phyloP scores from a whole-genome alignment of 2,888 invertebrate species.

The Stenchaetothrips biformis region DNA sequence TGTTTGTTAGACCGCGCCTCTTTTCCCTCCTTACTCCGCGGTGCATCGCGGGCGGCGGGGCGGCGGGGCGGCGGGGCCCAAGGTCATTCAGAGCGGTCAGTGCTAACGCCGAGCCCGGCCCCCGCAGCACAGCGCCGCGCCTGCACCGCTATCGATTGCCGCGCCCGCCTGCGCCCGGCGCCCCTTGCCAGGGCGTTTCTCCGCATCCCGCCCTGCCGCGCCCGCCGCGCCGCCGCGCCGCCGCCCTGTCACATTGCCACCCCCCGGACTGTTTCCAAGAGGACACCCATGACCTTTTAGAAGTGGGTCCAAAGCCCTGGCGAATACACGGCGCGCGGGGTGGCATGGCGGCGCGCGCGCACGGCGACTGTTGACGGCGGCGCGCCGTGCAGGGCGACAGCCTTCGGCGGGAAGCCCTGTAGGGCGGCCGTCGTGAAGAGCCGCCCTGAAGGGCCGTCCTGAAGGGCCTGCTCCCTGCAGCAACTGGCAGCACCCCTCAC shows the following conservation, averaged over 20 bases:
- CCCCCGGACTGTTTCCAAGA: conserved; percentile 12
- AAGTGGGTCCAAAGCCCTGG: conserved; percentile 9
- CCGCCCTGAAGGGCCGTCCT: too few species aligned
- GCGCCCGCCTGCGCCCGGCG: not conserved
- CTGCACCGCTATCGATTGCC: conserved; percentile 8
- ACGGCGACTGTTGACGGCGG: not conserved
- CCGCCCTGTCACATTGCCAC: too few species aligned
- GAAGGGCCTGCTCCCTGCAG: too few species aligned
- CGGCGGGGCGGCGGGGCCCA: not conserved
- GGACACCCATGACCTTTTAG: conserved; percentile 20
- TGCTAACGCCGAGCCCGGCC: not conserved
- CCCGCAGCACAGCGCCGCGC: not conserved
- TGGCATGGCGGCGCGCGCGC: not conserved
- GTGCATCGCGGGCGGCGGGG: not conserved
- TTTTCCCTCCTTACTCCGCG: not conserved
- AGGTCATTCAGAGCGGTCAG: conserved; percentile 7
- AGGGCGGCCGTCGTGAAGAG: too few species aligned
- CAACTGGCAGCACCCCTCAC: too few species aligned
- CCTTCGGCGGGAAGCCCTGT: too few species aligned
- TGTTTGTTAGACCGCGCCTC: not conserved
- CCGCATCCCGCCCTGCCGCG: not conserved
- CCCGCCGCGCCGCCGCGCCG: too few species aligned
- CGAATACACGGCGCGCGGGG: not conserved
- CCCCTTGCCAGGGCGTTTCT: not conserved
- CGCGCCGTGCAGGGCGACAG: not conserved